phyloP scores from a whole-genome alignment of 2,888 invertebrate genomes.

The Dryomyza anilis region DNA sequence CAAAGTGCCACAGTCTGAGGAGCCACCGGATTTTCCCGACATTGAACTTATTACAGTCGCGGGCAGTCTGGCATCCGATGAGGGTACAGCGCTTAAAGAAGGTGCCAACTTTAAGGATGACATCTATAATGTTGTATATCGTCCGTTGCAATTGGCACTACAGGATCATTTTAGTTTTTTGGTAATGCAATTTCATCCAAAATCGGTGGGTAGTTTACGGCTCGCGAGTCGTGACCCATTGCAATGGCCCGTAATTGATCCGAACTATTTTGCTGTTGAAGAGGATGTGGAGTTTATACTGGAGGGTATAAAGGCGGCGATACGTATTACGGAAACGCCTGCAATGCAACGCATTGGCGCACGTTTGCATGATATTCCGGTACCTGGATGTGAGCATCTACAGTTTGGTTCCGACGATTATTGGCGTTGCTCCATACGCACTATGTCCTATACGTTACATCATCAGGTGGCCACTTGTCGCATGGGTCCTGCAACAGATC shows the following conservation, averaged over 20 bases:
- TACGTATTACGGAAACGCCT: conserved; percentile 65
- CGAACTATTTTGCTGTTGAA: conserved; percentile 65
- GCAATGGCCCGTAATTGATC: conserved; percentile 67
- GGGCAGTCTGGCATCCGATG: conserved; percentile 69
- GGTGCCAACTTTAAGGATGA: conserved; percentile 66
- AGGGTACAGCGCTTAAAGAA: conserved; percentile 64
- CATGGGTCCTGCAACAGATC: conserved; percentile 72
- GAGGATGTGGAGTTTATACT: conserved; percentile 64
- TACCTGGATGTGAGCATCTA: conserved; percentile 64
- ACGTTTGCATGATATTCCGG: conserved; percentile 63
- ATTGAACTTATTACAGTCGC: conserved; percentile 70
- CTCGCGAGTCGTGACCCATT: conserved; percentile 70
- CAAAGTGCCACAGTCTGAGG: conserved; percentile 65
- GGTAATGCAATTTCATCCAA: conserved; percentile 75
- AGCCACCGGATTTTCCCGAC: conserved; percentile 69
- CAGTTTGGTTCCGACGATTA: conserved; percentile 69
- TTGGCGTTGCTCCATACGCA: conserved; percentile 72
- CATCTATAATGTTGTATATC: conserved; percentile 66
- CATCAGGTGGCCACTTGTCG: conserved; percentile 73
- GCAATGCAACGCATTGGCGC: conserved; percentile 68
- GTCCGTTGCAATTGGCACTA: conserved; percentile 63
- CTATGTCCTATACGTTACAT: conserved; percentile 67
- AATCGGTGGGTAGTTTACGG: conserved; percentile 72
- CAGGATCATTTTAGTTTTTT: conserved; percentile 68
- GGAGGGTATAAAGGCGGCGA: conserved; percentile 66